Conservation (phyloP, 2,113 vertebrate species). For the Corythoichthys intestinalis region DNA sequence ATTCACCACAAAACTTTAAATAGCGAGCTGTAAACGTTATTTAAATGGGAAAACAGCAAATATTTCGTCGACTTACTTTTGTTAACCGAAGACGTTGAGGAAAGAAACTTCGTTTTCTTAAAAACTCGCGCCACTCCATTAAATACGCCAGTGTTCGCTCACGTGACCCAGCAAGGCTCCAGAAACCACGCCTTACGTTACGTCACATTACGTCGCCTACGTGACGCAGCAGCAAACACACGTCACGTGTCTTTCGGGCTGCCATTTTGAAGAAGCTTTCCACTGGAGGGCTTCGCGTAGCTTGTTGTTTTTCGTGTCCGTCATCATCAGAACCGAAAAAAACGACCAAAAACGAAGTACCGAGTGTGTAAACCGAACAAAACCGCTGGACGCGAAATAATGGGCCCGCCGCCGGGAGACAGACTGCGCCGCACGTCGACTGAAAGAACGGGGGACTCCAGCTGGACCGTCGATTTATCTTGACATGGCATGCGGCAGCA, state of each 20-base stretch:
- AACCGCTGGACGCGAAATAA: conserved; percentile 66
- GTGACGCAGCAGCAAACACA: conserved; percentile 57
- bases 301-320: conserved; percentile 14
- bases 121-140: conserved; percentile 56
- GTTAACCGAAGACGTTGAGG: neutral
- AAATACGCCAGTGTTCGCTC: conserved; percentile 52
- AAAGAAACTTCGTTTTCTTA: neutral
- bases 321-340: conserved; percentile 43
- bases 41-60: neutral
- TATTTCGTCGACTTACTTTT: neutral
- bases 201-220: neutral
- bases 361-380: conserved; percentile 42
- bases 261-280: conserved; percentile 76
- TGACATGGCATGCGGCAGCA: conserved; percentile 90
- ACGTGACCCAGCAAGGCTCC: conserved; percentile 18
- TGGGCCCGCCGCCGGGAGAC: conserved; percentile 83
- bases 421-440: conserved; percentile 78
- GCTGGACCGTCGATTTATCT: conserved; percentile 93
- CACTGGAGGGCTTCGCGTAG: conserved; percentile 8
- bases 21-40: neutral
- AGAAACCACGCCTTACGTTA: neutral
- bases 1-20: neutral
- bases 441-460: conserved; percentile 85
- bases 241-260: conserved; percentile 44
- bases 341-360: conserved; percentile 21